These are phyloP conservation scores for Phylloscopus collybita DNA, from an alignment of 2,797 vertebrate genomes.

Conservation along the genomic window DNA sequence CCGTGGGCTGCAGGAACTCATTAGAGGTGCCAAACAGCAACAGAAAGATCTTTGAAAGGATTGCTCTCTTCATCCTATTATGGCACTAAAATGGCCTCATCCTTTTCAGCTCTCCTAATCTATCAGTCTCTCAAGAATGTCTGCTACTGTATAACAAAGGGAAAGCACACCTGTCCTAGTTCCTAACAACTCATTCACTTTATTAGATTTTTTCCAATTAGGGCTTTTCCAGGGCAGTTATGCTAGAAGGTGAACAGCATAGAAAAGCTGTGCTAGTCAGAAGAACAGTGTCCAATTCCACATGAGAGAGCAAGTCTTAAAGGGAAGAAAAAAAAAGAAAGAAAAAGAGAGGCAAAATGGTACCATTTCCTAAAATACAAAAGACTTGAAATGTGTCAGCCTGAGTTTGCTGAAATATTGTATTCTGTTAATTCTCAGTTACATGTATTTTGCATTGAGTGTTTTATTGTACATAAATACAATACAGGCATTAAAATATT, in stretches of 20 bases:
- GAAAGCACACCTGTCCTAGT: not conserved
- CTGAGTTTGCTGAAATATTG: not conserved
- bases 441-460: not conserved
- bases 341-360: not conserved
- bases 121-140: not conserved
- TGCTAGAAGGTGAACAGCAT: not conserved
- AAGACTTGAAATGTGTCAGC: not conserved
- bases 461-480: not conserved
- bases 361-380: not conserved
- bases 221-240: not conserved
- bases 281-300: not conserved
- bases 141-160: not conserved
- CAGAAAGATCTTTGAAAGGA: not conserved
- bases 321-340: not conserved
- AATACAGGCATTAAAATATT: not conserved
- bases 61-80: not conserved
- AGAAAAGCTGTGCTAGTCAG: not conserved
- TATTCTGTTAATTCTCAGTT: not conserved
- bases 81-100: not conserved
- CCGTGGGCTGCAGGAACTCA: not conserved
- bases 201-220: not conserved
- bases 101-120: not conserved
- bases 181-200: not conserved
- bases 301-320: not conserved
- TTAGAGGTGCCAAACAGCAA: not conserved